These are phyloP conservation scores for Dysdera silvatica DNA, from an alignment of 1,140 invertebrate species.

Conservation along the genomic window DNA sequence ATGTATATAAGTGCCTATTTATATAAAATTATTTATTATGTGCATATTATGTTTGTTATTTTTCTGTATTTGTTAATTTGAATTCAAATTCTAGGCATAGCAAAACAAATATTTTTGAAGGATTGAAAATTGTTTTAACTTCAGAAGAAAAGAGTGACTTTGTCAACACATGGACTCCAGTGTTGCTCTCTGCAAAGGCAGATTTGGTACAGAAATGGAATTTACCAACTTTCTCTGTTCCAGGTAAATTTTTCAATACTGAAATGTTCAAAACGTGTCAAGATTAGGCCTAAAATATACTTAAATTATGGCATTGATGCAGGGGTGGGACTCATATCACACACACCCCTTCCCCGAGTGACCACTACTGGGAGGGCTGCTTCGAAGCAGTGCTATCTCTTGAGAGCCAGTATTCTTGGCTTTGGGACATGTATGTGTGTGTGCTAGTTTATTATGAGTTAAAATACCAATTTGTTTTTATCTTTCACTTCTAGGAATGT, in stretches of 20 bases:
- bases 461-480: neutral
- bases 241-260: conserved; percentile 6
- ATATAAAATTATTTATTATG: too few relatives aligned
- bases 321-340: neutral
- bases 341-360: too few relatives aligned
- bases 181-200: conserved; percentile 36
- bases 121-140: conserved; percentile 34
- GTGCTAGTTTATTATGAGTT: neutral
- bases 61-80: too few relatives aligned
- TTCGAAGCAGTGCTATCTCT: too few relatives aligned
- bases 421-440: neutral
- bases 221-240: conserved; percentile 9
- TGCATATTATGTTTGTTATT: too few relatives aligned
- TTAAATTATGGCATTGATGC: neutral
- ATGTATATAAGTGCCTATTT: too few relatives aligned
- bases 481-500: neutral
- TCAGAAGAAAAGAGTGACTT: conserved; percentile 36
- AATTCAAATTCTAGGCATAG: too few relatives aligned
- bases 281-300: neutral
- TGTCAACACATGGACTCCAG: conserved; percentile 39
- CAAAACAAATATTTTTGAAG: conserved; percentile 32
- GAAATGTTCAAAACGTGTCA: neutral
- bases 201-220: conserved; percentile 24
- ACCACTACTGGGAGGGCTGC: too few relatives aligned
- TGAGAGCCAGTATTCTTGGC: neutral